Base-by-base conservation (phyloP, 2,888 invertebrate species). In the Caenorhabditis sp. region DNA sequence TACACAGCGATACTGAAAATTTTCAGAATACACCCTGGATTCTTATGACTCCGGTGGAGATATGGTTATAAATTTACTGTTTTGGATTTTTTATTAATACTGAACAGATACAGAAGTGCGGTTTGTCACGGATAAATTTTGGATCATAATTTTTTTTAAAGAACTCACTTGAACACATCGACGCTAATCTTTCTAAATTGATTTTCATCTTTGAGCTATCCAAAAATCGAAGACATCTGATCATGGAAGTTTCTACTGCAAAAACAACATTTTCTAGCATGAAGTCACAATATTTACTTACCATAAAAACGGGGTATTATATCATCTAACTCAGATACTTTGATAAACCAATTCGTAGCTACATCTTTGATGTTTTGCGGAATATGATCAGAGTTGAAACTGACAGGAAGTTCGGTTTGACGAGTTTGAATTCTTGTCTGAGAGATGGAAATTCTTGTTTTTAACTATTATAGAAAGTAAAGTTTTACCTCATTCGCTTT, bases 281-380 rank as follows among this genome's bases (percentile, higher is more conserved):
- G 17, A 43, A 43, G 14, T 7, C n/a, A 50, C 21, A 56, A 20
- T 53, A 4, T 50, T 73, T n/a, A n/a, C n/a, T 66, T 59, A 86
- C 87, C 93, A 89, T 95, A 97, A 26, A 99, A 91, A 58, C 90
- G 69, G 0, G 97, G 97, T 58, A 99, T 91, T 8, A 99, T 90
- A 89, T 99, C 97, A 78, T 96, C 91, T 83, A 99, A 96, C 0
- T 97, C 97, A 0, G 97, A 95, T 88, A 97, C 94, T 91, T 99
- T 99, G 89, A 94, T 96, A 90, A 99, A 95, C 99, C 99, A 99
- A 90, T 99, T 99, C 80, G 94, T 92, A 88, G 96, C 96, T 49
- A 71, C 70, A 27, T 83, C 83, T 21, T 76, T 66, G 20, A 75
- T 67, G 20, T 63, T 62, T 49, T 89, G 89, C 7, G 89, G 89